These are phyloP conservation scores for Daphoenositta chrysoptera DNA, from an alignment of 2,113 vertebrate species.

Conservation along the genomic window DNA sequence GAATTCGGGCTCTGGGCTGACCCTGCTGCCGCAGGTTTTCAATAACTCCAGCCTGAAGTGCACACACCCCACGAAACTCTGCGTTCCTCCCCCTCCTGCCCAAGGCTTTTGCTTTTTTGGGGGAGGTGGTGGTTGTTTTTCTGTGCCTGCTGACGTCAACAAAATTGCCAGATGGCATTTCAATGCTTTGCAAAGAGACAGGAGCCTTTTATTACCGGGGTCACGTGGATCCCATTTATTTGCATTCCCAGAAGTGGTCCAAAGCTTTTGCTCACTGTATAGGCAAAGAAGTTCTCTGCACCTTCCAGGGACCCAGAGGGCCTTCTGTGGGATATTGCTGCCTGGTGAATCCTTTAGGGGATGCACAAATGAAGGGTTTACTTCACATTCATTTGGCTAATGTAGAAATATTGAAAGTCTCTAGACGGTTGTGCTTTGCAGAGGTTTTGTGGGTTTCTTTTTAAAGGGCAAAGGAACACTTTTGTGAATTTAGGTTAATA, in stretches of 20 bases:
- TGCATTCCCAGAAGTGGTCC: slow-evolving; percentile 72
- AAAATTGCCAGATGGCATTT: slow-evolving; percentile 77
- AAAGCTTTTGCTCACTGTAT: slow-evolving; percentile 51
- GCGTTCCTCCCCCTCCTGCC: slow-evolving; percentile 4
- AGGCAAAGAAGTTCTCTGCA: slow-evolving; percentile 36
- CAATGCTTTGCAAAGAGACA: slow-evolving; percentile 72
- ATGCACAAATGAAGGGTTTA: neutral
- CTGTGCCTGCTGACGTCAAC: slow-evolving; percentile 75
- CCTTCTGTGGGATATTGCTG: slow-evolving; percentile 4
- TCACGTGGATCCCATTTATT: slow-evolving; percentile 67
- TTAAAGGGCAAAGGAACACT: neutral
- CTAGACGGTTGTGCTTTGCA: neutral
- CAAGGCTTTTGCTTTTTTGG: slow-evolving; percentile 40
- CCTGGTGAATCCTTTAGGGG: slow-evolving; percentile 38
- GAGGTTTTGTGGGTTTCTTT: neutral
- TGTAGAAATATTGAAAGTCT: neutral
- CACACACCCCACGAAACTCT: neutral
- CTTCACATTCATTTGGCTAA: neutral
- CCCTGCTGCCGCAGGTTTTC: neutral
- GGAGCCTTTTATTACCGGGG: slow-evolving; percentile 73
- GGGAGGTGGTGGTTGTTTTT: slow-evolving; percentile 69
- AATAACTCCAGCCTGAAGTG: neutral
- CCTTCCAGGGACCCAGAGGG: slow-evolving; percentile 38
- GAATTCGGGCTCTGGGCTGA: neutral
- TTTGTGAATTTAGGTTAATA: neutral